Conservation (phyloP, 1,140 invertebrate species). For the Drosophila pseudoobscura region DNA sequence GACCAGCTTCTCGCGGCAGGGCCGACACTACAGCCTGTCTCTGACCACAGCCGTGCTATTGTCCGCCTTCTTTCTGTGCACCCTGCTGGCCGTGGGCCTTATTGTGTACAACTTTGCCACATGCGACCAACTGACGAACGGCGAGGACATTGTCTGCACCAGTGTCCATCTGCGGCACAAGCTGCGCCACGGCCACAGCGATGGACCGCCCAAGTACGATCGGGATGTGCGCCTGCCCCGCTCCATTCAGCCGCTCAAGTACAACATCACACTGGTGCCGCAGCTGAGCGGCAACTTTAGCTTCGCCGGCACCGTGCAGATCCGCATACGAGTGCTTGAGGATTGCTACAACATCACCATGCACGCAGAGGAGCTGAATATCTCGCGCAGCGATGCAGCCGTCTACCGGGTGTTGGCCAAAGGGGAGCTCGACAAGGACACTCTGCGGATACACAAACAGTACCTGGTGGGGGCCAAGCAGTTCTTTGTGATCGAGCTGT, state of each 20-base stretch:
- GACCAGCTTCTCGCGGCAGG: constrained; percentile 54
- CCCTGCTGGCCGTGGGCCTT: constrained; percentile 85
- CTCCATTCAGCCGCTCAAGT: constrained; percentile 87
- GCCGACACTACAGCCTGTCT: constrained; percentile 57
- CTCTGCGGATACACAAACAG: constrained; percentile 85
- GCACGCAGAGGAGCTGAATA: constrained; percentile 88
- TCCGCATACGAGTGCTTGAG: constrained; percentile 87
- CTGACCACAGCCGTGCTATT: constrained; percentile 66
- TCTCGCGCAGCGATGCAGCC: constrained; percentile 85
- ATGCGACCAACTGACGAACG: constrained; percentile 84
- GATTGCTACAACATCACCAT: constrained; percentile 89
- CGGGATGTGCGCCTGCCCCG: constrained; percentile 88
- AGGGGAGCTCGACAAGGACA: constrained; percentile 38
- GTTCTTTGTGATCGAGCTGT: constrained; percentile 89
- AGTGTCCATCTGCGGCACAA: constrained; percentile 83
- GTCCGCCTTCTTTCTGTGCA: constrained; percentile 71
- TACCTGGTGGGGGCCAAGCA: constrained; percentile 85
- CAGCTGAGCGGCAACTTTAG: constrained; percentile 91
- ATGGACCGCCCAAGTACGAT: constrained; percentile 64
- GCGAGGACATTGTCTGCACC: constrained; percentile 74
- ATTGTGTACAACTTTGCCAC: constrained; percentile 89
- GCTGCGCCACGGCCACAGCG: constrained; percentile 51
- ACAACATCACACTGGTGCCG: constrained; percentile 88
- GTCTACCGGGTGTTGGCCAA: constrained; percentile 68
- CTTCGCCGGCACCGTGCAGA: constrained; percentile 89